Base-by-base conservation (phyloP, 1,140 invertebrate genomes). In the Pogonomyrmex barbatus region DNA sequence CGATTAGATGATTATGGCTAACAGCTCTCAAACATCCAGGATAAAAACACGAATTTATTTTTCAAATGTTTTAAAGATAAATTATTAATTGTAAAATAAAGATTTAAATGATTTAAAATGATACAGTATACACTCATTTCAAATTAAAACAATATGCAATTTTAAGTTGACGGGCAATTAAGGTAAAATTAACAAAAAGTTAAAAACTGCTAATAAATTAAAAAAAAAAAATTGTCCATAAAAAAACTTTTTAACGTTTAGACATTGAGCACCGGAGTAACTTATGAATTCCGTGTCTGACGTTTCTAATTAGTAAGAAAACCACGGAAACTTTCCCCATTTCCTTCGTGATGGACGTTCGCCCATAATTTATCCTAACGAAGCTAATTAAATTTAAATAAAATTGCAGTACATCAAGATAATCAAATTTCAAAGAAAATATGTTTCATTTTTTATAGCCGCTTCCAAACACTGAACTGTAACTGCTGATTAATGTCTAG, bases 281-380 rank as follows among this genome's bases (percentile, higher is more conserved):
- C 50, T 81, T n/a, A n/a, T 8, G 14, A 24, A 24, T 50, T 81
- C 63, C 12, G 12, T 68, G 36, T 54, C 33, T 70, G 63, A 70
- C 0, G 45, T 70, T 81, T 56, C 50, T 39, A 81, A 81, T 82
- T 73, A 81, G 47, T 17, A 30, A 47, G n/a, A 0, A 30, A 30
- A 39, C 6, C 39, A 3, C 39, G 45, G 17, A 39, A 68, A 81
- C 47, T 68, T 81, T 81, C 36, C 33, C 47, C n/a, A 70, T 70
- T 14, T 73, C 52, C 17, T 45, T 47, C 52, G 30, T 60, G 24
- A 82, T 10, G 36, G 5, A 73, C 17, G 5, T 47, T 67, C 14
- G 9, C 24, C 0, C 52, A 5, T 1, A n/a, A 14, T 56, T 68
- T 76, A 42, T 58, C 42, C 33, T 8, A 45, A 30, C 14, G 6